phyloP scores from a whole-genome alignment of 2,888 invertebrate species.

The Acanthococcus lagerstroemiae region DNA sequence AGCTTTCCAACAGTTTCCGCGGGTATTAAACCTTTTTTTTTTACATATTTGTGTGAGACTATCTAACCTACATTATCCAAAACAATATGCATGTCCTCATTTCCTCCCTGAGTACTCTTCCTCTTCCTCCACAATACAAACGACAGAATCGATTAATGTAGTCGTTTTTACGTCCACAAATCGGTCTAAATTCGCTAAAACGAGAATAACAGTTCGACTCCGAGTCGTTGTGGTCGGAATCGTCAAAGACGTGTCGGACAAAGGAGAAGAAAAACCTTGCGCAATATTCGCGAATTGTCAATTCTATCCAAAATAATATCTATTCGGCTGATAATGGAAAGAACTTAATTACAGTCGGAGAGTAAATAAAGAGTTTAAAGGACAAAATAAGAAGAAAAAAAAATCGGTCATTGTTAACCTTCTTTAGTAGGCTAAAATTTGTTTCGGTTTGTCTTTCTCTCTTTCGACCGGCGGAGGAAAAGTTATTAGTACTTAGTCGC shows the following conservation, averaged over 20 bases:
- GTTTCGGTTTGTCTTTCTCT: slow-evolving; percentile 20
- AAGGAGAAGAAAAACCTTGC: slow-evolving; percentile 10
- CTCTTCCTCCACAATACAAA: too few relatives aligned
- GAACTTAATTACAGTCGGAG: slow-evolving; percentile 18
- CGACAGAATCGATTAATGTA: too few relatives aligned
- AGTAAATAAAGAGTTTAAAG: slow-evolving; percentile 21
- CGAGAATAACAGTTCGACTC: too few relatives aligned
- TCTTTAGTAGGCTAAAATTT: slow-evolving; percentile 27
- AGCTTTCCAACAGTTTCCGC: too few relatives aligned
- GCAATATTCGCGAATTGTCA: slow-evolving; percentile 26
- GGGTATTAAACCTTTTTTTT: too few relatives aligned
- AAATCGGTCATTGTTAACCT: slow-evolving; percentile 26
- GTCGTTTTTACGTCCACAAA: too few relatives aligned
- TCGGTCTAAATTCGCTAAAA: too few relatives aligned
- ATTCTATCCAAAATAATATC: slow-evolving; percentile 10
- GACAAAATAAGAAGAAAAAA: too few relatives aligned
- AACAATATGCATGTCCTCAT: too few relatives aligned
- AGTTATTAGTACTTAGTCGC: slow-evolving; percentile 21
- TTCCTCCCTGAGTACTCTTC: too few relatives aligned
- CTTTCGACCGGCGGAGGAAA: slow-evolving; percentile 13
- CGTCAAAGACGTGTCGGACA: neutral
- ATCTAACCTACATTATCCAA: too few relatives aligned
- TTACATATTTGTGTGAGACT: too few relatives aligned
- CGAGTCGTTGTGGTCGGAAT: slow-evolving; percentile 1
- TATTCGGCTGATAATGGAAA: slow-evolving; percentile 10